phyloP scores from a whole-genome alignment of 2,113 vertebrate genomes.

The Beaufortia kweichowensis region DNA sequence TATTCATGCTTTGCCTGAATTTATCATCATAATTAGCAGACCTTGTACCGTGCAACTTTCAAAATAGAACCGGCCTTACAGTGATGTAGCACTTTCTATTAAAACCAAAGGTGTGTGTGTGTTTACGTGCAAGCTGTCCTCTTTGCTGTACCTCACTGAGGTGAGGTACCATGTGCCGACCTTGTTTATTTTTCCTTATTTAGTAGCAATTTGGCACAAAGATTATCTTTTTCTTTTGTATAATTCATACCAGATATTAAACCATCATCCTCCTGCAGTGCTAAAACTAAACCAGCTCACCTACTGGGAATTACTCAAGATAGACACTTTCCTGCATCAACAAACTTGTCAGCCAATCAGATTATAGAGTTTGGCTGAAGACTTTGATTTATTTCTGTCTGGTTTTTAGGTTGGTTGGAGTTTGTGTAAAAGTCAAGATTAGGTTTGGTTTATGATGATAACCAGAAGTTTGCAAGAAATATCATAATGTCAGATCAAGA shows the following conservation, averaged over 20 bases:
- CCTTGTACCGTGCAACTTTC: slow-evolving; percentile 27
- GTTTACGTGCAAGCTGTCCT: background rate
- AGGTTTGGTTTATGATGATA: too few species aligned
- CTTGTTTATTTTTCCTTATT: slow-evolving; percentile 29
- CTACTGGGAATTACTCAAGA: background rate
- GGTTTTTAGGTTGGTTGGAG: too few species aligned
- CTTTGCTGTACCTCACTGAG: background rate
- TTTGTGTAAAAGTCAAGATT: too few species aligned
- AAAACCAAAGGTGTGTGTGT: slow-evolving; percentile 23
- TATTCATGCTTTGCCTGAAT: slow-evolving; percentile 36
- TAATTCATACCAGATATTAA: background rate
- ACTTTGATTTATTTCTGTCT: too few species aligned
- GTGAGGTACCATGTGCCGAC: background rate
- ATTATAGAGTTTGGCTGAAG: too few species aligned
- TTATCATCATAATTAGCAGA: slow-evolving; percentile 52
- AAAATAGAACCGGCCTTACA: slow-evolving; percentile 40
- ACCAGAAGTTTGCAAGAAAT: too few species aligned
- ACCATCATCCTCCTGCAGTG: background rate
- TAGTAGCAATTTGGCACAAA: slow-evolving; percentile 27
- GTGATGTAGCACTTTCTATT: slow-evolving; percentile 49
- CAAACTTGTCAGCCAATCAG: too few species aligned
- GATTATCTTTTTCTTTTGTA: slow-evolving; percentile 4
- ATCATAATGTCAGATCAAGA: too few species aligned
- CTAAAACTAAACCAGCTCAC: background rate
- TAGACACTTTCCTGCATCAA: background rate